Conservation (phyloP, 2,797 vertebrate genomes). For the Liparis tanakae region DNA sequence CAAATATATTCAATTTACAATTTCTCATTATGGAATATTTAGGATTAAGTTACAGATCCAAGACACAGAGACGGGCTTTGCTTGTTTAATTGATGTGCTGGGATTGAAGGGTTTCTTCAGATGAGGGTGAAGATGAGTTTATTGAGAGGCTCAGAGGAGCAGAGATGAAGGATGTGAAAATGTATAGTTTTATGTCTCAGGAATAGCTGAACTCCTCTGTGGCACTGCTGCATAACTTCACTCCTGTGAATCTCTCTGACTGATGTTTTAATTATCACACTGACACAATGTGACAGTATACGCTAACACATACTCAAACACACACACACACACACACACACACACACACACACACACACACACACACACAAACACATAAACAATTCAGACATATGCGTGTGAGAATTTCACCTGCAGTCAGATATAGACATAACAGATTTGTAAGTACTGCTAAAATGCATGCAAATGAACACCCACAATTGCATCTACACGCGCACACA, state of each 20-base stretch:
- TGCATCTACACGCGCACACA: no score
- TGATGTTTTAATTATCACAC: slow-evolving; percentile 71
- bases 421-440: slow-evolving; percentile 11
- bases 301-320: slow-evolving; percentile 36
- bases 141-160: slow-evolving; percentile 66
- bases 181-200: slow-evolving; percentile 51
- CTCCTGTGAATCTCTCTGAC: slow-evolving; percentile 51
- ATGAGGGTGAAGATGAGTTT: slow-evolving; percentile 63
- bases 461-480: slow-evolving; percentile 9
- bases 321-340: slow-evolving; percentile 26
- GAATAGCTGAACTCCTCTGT: slow-evolving; percentile 58
- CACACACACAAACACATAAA: slow-evolving; percentile 11
- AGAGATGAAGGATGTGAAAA: slow-evolving; percentile 64
- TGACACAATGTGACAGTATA: slow-evolving; percentile 30
- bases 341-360: slow-evolving; percentile 29
- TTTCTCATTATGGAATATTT: slow-evolving; percentile 59
- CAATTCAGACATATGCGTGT: slow-evolving; percentile 20
- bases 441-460: slow-evolving; percentile 3
- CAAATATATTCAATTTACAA: slow-evolving; percentile 43
- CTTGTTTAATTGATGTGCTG: slow-evolving; percentile 67
- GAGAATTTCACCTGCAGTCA: slow-evolving; percentile 8
- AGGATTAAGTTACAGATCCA: slow-evolving; percentile 58
- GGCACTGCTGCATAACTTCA: slow-evolving; percentile 43
- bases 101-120: slow-evolving; percentile 50
- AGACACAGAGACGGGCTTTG: slow-evolving; percentile 44